Evolutionary conservation across 2,113 vertebrate genomes (phyloP).

Genomic region (human (Homo sapiens)): DNA sequence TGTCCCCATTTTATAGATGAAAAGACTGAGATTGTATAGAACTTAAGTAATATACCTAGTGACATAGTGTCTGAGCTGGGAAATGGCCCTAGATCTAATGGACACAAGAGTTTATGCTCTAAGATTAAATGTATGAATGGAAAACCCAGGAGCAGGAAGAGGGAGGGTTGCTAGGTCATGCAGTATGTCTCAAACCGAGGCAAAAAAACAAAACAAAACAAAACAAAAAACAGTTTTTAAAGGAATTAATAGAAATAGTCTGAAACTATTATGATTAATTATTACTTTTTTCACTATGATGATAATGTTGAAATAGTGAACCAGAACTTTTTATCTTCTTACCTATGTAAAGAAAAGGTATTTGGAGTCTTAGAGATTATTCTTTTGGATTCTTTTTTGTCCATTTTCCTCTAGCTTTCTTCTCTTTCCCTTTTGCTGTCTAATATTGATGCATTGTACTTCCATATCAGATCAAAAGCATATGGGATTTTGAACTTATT

Average conservation of each 20-base stretch:
- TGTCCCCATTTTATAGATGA: neutral
- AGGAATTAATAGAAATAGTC: neutral
- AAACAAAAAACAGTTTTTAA: neutral
- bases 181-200: neutral
- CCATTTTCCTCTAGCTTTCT: conserved; percentile 16
- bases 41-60: neutral
- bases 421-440: conserved; percentile 34
- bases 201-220: neutral
- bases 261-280: neutral
- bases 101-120: neutral
- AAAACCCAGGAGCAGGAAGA: neutral
- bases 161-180: neutral
- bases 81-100: neutral
- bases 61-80: neutral
- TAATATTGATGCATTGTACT: conserved; percentile 56
- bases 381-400: conserved; percentile 5
- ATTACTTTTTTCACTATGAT: neutral
- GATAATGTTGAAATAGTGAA: neutral
- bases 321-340: neutral
- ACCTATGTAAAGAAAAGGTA: neutral
- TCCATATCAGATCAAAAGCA: conserved; percentile 65
- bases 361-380: neutral
- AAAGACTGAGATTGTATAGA: neutral
- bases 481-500: conserved; percentile 74
- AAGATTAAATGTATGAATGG: conserved; percentile 12